Evolutionary conservation across 2,797 vertebrate genomes (phyloP), one percentile per base, ranked within the genome.

Genomic region (Tachyglossus aculeatus): DNA sequence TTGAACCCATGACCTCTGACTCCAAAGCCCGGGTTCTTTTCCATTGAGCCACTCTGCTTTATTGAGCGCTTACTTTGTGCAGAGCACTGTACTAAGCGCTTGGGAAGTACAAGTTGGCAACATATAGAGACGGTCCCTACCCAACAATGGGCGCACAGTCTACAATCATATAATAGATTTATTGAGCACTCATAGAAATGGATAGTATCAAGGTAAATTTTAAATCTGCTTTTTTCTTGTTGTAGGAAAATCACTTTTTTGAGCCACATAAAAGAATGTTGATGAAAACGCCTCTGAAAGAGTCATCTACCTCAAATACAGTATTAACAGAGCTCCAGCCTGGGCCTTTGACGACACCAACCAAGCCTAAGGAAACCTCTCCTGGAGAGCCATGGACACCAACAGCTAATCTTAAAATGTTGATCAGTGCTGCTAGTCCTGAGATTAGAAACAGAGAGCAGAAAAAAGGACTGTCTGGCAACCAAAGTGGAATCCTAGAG

Each of bases 321-420:
- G 41, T 82, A 2, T 73, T 89, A 61, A 68, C 74, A 1, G 94
- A 93, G 59, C 79, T 80, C 32, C 89, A 84, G 40, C 71, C 73
- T 3, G 93, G 93, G 57, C 91, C 94, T 31, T 89, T 97, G 52
- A 91, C 94, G 6, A 98, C 97, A 0, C 96, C 98, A 1, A 96
- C 96, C 50, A 98, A 98, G 44, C 92, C 91, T 29, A 88, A 88
- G 31, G 95, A 96, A 58, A 77, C 19, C 1, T 67, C 87, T 9
- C 86, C 90, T 5, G 92, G 91, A 2, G 98, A 99, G n/a, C 97
- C 98, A 39, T 99, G 97, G 97, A 99, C 97, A 0, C 97, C 98
- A 0, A 99, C 96, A 1, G 96, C 96, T 22, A 99, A 99, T 88
- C 90, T 99, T 1, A 99, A 99, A 84, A 97, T 99, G 93, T 94